Percentiles rank a stretch among this genome's conserved stretches.
Conservation (phyloP, 1,140 invertebrate species). For the Phymastichus coffea region DNA sequence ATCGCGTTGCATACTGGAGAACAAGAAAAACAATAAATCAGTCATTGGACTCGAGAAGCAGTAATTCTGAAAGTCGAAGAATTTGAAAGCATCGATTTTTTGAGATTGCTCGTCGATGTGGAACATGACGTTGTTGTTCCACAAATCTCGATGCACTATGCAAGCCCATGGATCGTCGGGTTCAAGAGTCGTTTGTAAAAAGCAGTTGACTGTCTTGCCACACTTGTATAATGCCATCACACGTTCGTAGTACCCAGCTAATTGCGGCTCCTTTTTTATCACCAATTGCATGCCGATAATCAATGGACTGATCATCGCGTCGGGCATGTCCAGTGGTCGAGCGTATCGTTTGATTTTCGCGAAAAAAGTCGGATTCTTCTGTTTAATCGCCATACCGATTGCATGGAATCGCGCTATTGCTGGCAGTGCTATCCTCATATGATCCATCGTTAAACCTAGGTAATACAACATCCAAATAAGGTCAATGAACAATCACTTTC, state of each 20-base stretch:
- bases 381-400: conserved; percentile 55
- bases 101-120: conserved; percentile 36
- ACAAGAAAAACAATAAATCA: conserved; percentile 63
- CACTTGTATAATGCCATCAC: conserved; percentile 1
- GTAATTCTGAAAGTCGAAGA: conserved; percentile 66
- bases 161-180: conserved; percentile 55
- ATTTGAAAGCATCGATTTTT: conserved; percentile 55
- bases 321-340: neutral
- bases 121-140: conserved; percentile 66
- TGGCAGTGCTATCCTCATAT: conserved; percentile 50
- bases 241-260: neutral
- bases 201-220: neutral
- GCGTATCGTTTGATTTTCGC: conserved; percentile 40
- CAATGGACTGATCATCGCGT: conserved; percentile 36
- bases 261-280: conserved; percentile 32
- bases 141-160: conserved; percentile 62
- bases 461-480: neutral
- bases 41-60: conserved; percentile 56
- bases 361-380: conserved; percentile 45
- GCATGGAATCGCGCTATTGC: conserved; percentile 60
- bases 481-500: neutral
- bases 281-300: neutral
- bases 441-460: conserved; percentile 51
- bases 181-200: neutral
- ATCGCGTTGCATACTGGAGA: conserved; percentile 56